A percentile compares a stretch with the other conserved stretches of the same genome.
These are phyloP conservation scores for Salvelinus sp. DNA, from an alignment of 2,113 vertebrate species.

Conservation along the genomic window DNA sequence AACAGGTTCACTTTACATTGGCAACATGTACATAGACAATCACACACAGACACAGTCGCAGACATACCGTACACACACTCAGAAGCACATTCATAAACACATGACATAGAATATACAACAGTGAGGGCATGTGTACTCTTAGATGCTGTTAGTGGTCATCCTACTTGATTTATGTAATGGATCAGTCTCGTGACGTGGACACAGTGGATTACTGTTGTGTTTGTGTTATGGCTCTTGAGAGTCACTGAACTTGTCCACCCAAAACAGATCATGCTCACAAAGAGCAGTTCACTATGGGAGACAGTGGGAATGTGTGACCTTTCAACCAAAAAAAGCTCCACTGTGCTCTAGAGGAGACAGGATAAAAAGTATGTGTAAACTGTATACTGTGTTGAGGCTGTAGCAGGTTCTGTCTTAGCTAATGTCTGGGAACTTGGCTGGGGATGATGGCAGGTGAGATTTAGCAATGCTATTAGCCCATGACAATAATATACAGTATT, in stretches of 20 bases:
- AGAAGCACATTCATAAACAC: conserved; percentile 17
- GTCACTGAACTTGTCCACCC: background rate
- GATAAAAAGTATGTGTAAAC: background rate
- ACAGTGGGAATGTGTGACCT: background rate
- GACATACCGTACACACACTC: conserved; percentile 2
- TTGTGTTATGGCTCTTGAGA: background rate
- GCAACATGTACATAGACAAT: conserved; percentile 11
- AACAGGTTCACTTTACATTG: conserved; percentile 3
- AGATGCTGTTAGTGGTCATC: background rate
- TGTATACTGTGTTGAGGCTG: background rate
- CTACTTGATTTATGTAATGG: conserved; percentile 4
- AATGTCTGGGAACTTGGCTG: background rate
- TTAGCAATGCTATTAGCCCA: no score
- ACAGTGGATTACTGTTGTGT: background rate
- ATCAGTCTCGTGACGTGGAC: background rate
- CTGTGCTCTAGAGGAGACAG: background rate
- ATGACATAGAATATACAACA: conserved; percentile 7
- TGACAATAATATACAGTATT: no score
- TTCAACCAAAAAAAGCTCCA: background rate
- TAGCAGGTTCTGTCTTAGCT: background rate
- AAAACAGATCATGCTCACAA: background rate
- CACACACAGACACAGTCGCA: conserved; percentile 20
- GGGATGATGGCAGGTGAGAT: background rate
- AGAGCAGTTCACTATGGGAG: background rate
- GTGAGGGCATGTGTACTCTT: background rate